Evolutionary conservation across 2,797 vertebrate genomes (phyloP).

Genomic region (Loris lydekkerianus): DNA sequence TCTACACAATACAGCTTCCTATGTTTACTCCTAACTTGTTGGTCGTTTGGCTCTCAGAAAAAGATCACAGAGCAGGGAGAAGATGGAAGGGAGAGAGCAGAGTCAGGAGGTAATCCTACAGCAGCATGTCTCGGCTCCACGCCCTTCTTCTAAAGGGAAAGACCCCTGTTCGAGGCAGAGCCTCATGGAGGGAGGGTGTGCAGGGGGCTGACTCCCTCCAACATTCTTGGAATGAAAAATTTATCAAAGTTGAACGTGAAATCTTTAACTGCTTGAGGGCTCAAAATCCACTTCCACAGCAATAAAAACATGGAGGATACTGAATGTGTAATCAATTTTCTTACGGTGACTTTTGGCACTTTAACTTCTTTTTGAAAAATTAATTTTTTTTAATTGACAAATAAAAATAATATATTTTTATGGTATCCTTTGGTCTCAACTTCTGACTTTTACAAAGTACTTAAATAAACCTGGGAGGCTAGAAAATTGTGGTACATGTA

Average conservation of each 20-base stretch:
- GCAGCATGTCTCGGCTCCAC: not conserved
- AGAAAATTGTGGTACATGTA: too few relatives aligned
- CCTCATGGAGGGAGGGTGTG: accelerated
- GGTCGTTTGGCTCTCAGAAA: not conserved
- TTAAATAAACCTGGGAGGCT: not conserved
- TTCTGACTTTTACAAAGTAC: not conserved
- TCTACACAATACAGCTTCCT: not conserved
- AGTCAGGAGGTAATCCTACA: not conserved
- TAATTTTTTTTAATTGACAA: not conserved
- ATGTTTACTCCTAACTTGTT: not conserved
- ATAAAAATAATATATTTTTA: not conserved
- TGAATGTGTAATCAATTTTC: not conserved
- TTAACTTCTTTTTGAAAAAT: not conserved
- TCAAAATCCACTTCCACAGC: not conserved
- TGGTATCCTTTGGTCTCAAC: not conserved
- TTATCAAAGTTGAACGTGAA: not conserved
- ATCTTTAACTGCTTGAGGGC: not conserved
- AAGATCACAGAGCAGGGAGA: not conserved
- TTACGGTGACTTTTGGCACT: not conserved
- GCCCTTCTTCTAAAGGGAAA: not conserved
- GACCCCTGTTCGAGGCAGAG: not conserved
- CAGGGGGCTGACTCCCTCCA: not conserved
- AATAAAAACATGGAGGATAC: not conserved
- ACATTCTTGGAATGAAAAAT: not conserved
- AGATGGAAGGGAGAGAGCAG: not conserved